Evolutionary conservation across 2,888 invertebrate species (phyloP), one percentile per base, ranked within the genome.

Genomic region (Brachypterus glaber): DNA sequence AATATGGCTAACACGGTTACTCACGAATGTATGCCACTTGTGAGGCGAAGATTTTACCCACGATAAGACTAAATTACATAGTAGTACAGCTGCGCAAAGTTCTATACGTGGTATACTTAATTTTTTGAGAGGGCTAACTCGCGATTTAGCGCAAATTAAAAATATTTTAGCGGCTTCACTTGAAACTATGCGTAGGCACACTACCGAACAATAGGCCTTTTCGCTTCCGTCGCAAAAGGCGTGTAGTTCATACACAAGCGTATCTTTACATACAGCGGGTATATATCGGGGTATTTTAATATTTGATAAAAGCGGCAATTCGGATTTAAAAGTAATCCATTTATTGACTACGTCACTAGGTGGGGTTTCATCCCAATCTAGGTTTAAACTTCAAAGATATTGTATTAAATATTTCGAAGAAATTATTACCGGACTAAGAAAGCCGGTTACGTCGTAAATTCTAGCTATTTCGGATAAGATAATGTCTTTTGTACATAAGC

Each of bases 21-120:
- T 30, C 2, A 45, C 34, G 30, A 45, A 43, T 13, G 38, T 40
- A 14, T 40, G 30, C 30, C 35, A 44, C 16, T 31, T 11, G 17
- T 40, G 31, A 12, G 38, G 43, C 2, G 43, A 16, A 4, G 24
- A 29, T 17, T 41, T 34, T 2, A 45, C 36, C 43, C 43, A 45
- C n/a, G n/a, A n/a, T n/a, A n/a, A n/a, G n/a, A 43, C 7, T 7
- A 45, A 21, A 2, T 41, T 29, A n/a, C 43, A 14, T 17, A 48
- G 14, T 4, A 48, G 27, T 2, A 40, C 24, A 25, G 46, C 43
- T 3, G 43, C 44, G 15, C 44, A 47, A 7, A 48, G 32, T 17
- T 47, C 46, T 17, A 45, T 29, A 7, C 47, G 36, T 8, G 47
- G 39, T 3, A 47, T 4, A n/a, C n/a, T n/a, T n/a, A n/a, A n/a